Percentiles rank a stretch among this genome's conserved stretches.
These are phyloP conservation scores for Dascyllus trimaculatus DNA, from an alignment of 2,113 vertebrate species.

Conservation along the genomic window DNA sequence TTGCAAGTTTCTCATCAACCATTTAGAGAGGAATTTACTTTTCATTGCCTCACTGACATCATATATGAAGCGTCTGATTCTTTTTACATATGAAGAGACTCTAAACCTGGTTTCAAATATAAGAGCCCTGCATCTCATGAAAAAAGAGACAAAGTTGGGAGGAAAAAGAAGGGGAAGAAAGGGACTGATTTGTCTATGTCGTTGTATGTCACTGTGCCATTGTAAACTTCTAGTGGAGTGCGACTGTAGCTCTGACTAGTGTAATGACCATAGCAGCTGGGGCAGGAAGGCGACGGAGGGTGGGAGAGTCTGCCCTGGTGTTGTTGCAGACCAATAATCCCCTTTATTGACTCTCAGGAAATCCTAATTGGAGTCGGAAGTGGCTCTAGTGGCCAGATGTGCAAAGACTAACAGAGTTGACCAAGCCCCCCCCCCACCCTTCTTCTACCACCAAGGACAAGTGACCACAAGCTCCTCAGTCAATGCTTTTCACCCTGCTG, in stretches of 20 bases:
- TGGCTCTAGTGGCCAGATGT: conserved; percentile 79
- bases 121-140: conserved; percentile 9
- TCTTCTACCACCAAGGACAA: conserved; percentile 55
- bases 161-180: conserved; percentile 16
- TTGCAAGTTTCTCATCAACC: conserved; percentile 52
- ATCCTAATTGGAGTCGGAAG: conserved; percentile 84
- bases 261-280: conserved; percentile 73
- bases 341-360: conserved; percentile 84
- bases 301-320: conserved; percentile 66
- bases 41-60: conserved; percentile 51
- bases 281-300: conserved; percentile 69
- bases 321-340: conserved; percentile 80
- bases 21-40: conserved; percentile 44
- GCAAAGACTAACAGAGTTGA: conserved; percentile 71
- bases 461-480: conserved; percentile 61
- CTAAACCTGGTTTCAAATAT: conserved; percentile 20
- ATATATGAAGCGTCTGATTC: conserved; percentile 53
- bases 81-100: conserved; percentile 51
- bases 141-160: conserved; percentile 26
- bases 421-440: conserved; percentile 47
- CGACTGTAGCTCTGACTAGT: conserved; percentile 54
- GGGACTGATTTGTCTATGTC: conserved; percentile 40
- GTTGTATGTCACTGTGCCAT: conserved; percentile 53
- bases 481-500: conserved; percentile 47
- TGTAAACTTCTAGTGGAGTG: conserved; percentile 70